A percentile compares a stretch with the other conserved stretches of the same genome.
Evolutionary conservation across 2,113 vertebrate genomes (phyloP).

Genomic region (Gasterosteus nipponicus): DNA sequence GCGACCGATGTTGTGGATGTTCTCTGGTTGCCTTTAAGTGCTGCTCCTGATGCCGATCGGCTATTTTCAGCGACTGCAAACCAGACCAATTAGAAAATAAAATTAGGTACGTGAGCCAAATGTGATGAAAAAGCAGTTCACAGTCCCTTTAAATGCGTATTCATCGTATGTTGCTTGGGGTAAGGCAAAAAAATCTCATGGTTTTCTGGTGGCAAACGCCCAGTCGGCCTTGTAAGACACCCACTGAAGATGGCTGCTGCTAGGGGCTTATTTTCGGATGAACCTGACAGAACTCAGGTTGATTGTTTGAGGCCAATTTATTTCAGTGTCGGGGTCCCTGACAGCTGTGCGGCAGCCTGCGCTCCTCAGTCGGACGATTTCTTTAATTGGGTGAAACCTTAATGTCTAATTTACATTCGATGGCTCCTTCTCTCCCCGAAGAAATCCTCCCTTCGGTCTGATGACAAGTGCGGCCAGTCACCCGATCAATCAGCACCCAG

Average conservation of each 20-base stretch:
- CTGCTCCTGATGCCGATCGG: conserved; percentile 5
- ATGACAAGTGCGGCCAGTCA: neutral
- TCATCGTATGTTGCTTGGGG: neutral
- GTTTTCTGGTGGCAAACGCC: neutral
- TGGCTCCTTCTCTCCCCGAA: neutral
- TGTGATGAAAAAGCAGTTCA: neutral
- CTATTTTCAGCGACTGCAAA: neutral
- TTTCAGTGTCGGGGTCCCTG: conserved; percentile 11
- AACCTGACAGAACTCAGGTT: neutral
- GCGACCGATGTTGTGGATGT: neutral
- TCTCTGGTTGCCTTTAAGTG: neutral
- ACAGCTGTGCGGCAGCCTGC: neutral
- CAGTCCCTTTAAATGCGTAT: neutral
- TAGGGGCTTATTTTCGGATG: neutral
- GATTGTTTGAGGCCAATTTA: neutral
- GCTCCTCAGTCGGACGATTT: neutral
- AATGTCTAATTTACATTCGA: conserved; percentile 1
- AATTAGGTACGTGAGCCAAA: neutral
- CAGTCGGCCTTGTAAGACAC: neutral
- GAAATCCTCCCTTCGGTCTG: conserved; percentile 13
- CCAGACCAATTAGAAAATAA: conserved; percentile 3
- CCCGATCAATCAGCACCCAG: neutral
- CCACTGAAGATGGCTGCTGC: neutral
- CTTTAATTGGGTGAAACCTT: neutral
- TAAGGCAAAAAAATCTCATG: too few species aligned